Base-by-base conservation (phyloP, 2,888 invertebrate species). In the Pyrocoelia pectoralis region DNA sequence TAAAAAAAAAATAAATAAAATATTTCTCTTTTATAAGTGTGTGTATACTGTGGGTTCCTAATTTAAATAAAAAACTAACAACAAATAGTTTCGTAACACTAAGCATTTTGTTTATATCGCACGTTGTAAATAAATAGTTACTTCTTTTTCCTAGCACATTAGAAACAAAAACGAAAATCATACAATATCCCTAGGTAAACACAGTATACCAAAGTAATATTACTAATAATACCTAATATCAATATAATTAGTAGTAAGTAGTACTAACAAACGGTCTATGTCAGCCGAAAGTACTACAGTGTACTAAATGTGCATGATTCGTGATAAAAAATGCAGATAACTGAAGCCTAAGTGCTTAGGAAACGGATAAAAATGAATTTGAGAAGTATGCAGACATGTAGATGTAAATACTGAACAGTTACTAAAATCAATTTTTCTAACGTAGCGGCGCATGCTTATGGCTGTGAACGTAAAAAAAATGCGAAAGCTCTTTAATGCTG, bases 1-100 rank as follows among this genome's bases (percentile, higher is more conserved):
- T 79, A 79, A 81, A 80, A 80, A 24, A 24, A 80, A 80, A 80
- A 80, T 79, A 80, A 80, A 80, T 79, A 80, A 79, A 80, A 63
- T 63, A 58, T 58, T 55, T 48, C 43, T 63, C 53, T 51, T 59
- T 58, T 54, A 58, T 24, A 24, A 24, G 24, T 24, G 57, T 50
- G 58, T 15, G 55, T 63, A 58, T 54, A 63, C 63, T 40, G 58
- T 54, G 58, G 24, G 51, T 59, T 43, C 55, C 55, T 38, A 28
- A 33, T 33, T 33, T 33, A 33, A 58, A 40, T n/a, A 19, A 46
- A 38, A 51, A 41, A 18, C 51, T 38, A 51, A 18, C 46, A 46
- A 46, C 46, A 46, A 46, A 46, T 46, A 46, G 46, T 46, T 17
- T 46, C 33, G n/a, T 33, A 33, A 33, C n/a, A 33, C 33, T 33